A percentile compares a stretch with the other conserved stretches of the same genome.
Evolutionary conservation across 2,797 vertebrate genomes (phyloP).

Genomic region (Columba guinea): DNA sequence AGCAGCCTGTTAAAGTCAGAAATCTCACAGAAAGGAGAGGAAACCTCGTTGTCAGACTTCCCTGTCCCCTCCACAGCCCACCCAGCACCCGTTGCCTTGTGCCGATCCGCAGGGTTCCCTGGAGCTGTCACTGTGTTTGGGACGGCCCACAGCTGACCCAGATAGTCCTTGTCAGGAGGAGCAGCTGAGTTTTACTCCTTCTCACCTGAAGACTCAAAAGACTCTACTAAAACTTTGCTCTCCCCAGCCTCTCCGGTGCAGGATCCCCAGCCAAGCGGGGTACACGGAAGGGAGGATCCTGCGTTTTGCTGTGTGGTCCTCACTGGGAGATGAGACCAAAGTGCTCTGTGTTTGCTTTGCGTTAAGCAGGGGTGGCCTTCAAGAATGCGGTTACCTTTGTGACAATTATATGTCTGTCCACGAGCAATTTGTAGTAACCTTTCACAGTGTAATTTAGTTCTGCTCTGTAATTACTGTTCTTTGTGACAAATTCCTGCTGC

Average conservation of each 20-base stretch:
- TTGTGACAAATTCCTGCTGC: background rate
- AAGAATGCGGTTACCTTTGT: background rate
- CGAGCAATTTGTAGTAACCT: background rate
- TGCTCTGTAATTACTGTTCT: background rate
- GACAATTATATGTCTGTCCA: background rate
- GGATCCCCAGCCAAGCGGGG: background rate
- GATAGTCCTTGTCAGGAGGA: background rate
- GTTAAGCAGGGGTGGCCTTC: background rate
- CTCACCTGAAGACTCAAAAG: background rate
- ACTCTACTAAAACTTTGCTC: background rate
- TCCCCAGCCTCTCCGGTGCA: background rate
- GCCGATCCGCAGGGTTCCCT: too few relatives aligned
- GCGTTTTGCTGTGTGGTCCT: background rate
- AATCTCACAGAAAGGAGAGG: background rate
- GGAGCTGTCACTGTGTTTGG: background rate
- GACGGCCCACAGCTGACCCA: background rate
- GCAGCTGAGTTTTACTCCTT: background rate
- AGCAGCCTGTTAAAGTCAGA: background rate
- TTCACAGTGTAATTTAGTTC: background rate
- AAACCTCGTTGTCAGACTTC: background rate
- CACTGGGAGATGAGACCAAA: background rate
- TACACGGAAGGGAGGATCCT: fast-evolving
- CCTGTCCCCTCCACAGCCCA: background rate
- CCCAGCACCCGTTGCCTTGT: background rate
- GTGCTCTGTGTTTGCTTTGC: background rate